Evolutionary conservation across 2,888 invertebrate species (phyloP), one percentile per base, ranked within the genome.

Genomic region (Dryadula phaetusa): DNA sequence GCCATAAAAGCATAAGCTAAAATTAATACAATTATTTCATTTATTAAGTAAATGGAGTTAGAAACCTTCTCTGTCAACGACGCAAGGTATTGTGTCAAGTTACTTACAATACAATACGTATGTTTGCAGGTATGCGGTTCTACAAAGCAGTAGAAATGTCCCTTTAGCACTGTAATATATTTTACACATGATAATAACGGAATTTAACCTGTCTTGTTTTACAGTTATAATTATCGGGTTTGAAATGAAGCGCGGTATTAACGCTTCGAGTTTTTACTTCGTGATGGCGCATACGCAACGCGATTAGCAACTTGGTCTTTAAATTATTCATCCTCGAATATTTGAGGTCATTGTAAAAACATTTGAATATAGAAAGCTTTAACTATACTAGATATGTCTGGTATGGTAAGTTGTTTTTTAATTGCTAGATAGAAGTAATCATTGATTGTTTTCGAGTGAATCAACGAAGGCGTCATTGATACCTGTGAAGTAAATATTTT

Each of bases 261-360:
- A 75, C 74, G 79, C 75, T 72, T 69, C 75, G 64, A 76, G 76
- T 75, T 78, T 74, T 69, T 66, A 77, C 76, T 83, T 74, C 90
- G 89, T 90, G 90, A 80, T 84, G 83, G 75, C 78, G 90, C 90
- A 90, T 90, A 87, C 85, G 79, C 72, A 75, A 72, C 77, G 70
- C 85, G 86, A 90, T 88, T 90, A 88, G 85, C 87, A 69, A 70
- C 72, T 80, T 79, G 81, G 78, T 83, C 76, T 74, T 77, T 79
- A 80, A 83, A 79, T 80, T 77, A 80, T 78, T 80, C 78, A 75
- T 73, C 78, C 80, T 74, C 73, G 80, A 80, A 84, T 82, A 84
- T 86, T 84, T 79, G 75, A 77, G 77, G 77, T 77, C 79, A 82
- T 82, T 84, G 84, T 85, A 85, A 81, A 77, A 66, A 52, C 18